phyloP scores from a whole-genome alignment of 2,888 invertebrate genomes.

The Rhogogaster chlorosoma region DNA sequence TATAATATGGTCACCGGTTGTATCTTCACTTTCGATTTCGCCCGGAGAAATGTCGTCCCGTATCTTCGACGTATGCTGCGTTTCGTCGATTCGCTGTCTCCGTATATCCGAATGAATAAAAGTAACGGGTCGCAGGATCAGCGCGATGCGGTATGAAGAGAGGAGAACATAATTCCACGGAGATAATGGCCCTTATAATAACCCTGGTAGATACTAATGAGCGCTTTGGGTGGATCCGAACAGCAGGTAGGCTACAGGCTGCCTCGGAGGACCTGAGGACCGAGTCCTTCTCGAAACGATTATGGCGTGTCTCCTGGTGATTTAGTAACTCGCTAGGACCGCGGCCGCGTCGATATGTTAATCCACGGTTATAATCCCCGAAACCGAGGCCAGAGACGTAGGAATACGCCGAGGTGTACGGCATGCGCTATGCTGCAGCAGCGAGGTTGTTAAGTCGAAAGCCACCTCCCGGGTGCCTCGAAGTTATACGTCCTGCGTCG shows the following conservation, averaged over 20 bases:
- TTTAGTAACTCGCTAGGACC: conserved; percentile 73
- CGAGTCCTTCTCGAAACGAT: conserved; percentile 67
- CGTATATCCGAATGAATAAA: not conserved
- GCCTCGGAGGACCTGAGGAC: not conserved
- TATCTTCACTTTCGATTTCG: conserved; percentile 27
- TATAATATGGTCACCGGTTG: not conserved
- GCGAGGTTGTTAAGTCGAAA: conserved; percentile 64
- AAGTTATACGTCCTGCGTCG: conserved; percentile 69
- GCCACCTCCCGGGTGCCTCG: conserved; percentile 40
- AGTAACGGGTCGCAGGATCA: not conserved
- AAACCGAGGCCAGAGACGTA: conserved; percentile 54
- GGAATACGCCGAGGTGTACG: conserved; percentile 51
- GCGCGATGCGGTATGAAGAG: not conserved
- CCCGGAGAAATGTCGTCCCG: no score
- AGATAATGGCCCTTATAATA: conserved; percentile 46
- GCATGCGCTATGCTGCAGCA: conserved; percentile 59
- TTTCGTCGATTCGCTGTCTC: not conserved
- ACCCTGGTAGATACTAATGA: conserved; percentile 47
- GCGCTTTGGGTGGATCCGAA: conserved; percentile 30
- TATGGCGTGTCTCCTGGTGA: conserved; percentile 67
- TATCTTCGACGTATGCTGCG: not conserved
- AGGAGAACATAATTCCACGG: conserved; percentile 15
- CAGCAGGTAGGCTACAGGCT: conserved; percentile 30
- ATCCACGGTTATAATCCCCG: conserved; percentile 64
- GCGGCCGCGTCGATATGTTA: conserved; percentile 76